A percentile compares a stretch with the other conserved stretches of the same genome.
These are phyloP conservation scores for Arion vulgaris DNA, from an alignment of 1,140 invertebrate genomes.

Conservation along the genomic window DNA sequence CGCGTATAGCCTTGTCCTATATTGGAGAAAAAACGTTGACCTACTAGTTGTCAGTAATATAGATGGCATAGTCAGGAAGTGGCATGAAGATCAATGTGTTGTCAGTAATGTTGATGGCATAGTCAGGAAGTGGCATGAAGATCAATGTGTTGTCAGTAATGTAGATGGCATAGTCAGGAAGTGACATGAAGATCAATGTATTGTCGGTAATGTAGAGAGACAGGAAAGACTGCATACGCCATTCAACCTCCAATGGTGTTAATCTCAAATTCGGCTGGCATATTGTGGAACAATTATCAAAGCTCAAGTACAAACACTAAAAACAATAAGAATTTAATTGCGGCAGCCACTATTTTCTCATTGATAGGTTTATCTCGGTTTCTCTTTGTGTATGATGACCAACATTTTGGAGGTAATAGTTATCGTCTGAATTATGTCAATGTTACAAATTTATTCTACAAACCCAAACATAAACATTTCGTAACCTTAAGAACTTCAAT, in stretches of 20 bases:
- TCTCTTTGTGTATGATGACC: no score
- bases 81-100: background rate
- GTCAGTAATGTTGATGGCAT: background rate
- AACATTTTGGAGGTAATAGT: no score
- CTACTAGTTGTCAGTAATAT: background rate
- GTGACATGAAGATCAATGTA: background rate
- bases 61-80: background rate
- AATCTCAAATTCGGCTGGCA: constrained; percentile 10
- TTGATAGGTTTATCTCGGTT: no score
- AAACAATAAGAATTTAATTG: no score
- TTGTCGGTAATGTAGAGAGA: background rate
- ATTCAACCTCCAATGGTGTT: background rate
- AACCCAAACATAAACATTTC: no score
- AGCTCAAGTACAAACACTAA: no score
- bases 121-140: background rate
- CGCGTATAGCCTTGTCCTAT: constrained; percentile 20
- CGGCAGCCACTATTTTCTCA: no score
- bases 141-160: background rate
- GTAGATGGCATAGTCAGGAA: background rate
- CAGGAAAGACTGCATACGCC: background rate
- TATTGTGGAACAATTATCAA: no score
- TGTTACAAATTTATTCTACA: no score
- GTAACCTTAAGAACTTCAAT: no score
- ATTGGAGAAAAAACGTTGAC: background rate
- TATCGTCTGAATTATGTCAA: no score